Conservation (phyloP, 2,113 vertebrate species). For the Erpornis zantholeuca region DNA sequence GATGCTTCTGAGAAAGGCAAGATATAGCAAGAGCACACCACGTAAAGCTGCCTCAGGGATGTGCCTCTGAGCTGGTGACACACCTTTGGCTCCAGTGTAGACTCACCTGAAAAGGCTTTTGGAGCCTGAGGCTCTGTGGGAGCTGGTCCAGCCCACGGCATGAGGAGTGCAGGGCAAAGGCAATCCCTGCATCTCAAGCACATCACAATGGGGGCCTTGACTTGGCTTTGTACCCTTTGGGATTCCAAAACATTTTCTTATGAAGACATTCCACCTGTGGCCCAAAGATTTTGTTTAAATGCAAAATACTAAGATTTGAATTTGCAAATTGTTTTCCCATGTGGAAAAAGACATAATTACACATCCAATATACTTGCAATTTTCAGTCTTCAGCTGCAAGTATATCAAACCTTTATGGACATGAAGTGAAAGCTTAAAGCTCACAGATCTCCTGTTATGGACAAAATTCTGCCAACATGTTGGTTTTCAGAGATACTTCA, state of each 20-base stretch:
- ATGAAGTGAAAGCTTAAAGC: background rate
- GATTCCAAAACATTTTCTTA: background rate
- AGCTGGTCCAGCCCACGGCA: background rate
- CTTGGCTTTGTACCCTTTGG: background rate
- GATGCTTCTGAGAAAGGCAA: background rate
- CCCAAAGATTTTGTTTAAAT: background rate
- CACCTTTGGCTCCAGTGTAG: background rate
- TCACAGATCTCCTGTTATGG: background rate
- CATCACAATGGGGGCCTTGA: rapidly evolving
- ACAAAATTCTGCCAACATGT: background rate
- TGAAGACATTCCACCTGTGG: background rate
- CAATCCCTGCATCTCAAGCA: background rate
- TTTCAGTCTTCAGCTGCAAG: background rate
- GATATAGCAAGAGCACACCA: background rate
- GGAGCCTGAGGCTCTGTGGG: background rate
- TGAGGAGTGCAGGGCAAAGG: background rate
- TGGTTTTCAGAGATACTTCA: background rate
- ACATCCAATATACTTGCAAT: background rate
- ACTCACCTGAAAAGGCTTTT: background rate
- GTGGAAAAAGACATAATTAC: background rate
- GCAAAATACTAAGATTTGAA: background rate
- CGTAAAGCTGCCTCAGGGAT: background rate
- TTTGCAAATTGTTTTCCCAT: background rate
- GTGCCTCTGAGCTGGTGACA: background rate
- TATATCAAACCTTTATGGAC: background rate